phyloP scores from a whole-genome alignment of 1,140 invertebrate species.

The Platorchestia sp. region DNA sequence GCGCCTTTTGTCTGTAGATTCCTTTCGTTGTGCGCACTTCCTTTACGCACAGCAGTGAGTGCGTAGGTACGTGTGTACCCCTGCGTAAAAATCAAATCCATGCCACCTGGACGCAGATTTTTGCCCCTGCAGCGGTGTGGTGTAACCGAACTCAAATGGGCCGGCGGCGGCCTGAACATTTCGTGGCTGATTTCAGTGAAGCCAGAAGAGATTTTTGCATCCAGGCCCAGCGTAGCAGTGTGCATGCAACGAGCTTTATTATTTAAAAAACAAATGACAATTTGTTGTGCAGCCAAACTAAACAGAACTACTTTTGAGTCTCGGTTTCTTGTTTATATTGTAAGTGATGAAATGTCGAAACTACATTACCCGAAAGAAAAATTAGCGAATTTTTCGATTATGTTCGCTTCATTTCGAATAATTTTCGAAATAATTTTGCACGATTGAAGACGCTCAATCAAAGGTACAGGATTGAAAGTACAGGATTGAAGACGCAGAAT shows the following conservation, averaged over 20 bases:
- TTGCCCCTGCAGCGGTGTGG: neutral
- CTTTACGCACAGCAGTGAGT: neutral
- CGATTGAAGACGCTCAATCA: too few species aligned
- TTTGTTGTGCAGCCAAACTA: neutral
- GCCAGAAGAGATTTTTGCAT: neutral
- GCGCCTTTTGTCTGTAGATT: constrained; percentile 14
- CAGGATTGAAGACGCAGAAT: too few species aligned
- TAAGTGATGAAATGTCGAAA: neutral
- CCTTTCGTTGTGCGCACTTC: neutral
- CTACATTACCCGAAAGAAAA: neutral
- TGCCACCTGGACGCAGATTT: neutral
- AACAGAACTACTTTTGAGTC: neutral
- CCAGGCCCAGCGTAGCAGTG: neutral
- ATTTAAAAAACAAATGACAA: neutral
- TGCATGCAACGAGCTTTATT: neutral
- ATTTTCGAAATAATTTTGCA: too few species aligned
- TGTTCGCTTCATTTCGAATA: too few species aligned
- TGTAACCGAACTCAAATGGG: neutral
- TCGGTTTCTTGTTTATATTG: too few species aligned
- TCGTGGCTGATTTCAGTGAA: neutral
- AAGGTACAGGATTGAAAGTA: neutral
- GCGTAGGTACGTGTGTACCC: neutral
- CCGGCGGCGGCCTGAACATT: neutral
- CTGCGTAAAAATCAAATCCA: constrained; percentile 12
- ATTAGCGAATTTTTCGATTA: too few species aligned